A percentile compares a stretch with the other conserved stretches of the same genome.
Evolutionary conservation across 2,113 vertebrate genomes (phyloP).

Genomic region (Empidonax alnorum): DNA sequence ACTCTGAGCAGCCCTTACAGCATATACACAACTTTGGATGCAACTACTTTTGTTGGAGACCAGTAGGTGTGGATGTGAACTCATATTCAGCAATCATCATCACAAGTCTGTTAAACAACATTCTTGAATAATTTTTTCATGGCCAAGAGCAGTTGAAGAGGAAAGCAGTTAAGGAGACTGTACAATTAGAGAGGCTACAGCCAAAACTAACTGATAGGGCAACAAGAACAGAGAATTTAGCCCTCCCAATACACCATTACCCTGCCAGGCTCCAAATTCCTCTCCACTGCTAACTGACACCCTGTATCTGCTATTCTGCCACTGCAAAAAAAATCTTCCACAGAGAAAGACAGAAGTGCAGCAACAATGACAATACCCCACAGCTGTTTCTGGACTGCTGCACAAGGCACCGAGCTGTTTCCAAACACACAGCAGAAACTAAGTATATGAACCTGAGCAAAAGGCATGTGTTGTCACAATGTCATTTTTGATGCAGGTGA

Average conservation of each 20-base stretch:
- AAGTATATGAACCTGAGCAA: not conserved
- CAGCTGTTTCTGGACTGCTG: not conserved
- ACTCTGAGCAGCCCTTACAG: not conserved
- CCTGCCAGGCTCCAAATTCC: not conserved
- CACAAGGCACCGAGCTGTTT: not conserved
- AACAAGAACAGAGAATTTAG: not conserved
- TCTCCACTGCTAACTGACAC: not conserved
- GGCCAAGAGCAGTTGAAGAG: not conserved
- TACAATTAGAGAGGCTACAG: not conserved
- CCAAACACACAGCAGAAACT: not conserved
- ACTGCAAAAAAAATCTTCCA: not conserved
- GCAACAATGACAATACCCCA: accelerated
- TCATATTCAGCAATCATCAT: not conserved
- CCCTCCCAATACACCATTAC: not conserved
- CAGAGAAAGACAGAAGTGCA: not conserved
- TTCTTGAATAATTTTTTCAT: not conserved
- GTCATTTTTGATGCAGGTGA: not conserved
- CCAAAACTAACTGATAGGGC: not conserved
- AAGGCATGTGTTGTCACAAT: not conserved
- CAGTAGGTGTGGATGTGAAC: not conserved
- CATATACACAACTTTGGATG: not conserved
- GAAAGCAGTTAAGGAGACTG: not conserved
- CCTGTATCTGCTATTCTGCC: not conserved
- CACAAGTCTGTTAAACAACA: not conserved
- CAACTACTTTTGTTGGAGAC: not conserved